Percentiles rank a stretch among this genome's conserved stretches.
phyloP scores from a whole-genome alignment of 1,140 invertebrate species.

The Pogonomyrmex barbatus region DNA sequence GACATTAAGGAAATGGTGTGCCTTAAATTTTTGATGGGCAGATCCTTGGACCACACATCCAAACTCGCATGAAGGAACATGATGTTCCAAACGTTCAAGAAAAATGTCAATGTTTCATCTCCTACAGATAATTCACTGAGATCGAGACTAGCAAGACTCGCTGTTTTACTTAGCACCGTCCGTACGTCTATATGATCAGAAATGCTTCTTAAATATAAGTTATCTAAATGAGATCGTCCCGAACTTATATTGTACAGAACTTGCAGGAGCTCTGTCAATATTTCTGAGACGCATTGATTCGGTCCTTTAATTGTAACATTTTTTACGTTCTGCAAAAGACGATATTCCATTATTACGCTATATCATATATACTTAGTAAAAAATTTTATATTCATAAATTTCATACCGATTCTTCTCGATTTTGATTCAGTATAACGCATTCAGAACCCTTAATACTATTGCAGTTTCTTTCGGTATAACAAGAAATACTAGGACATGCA shows the following conservation, averaged over 20 bases:
- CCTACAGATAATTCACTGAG: constrained; percentile 81
- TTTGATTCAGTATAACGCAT: constrained; percentile 79
- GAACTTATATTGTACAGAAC: constrained; percentile 63
- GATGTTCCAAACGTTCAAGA: constrained; percentile 82
- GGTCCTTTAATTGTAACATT: constrained; percentile 71
- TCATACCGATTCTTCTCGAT: constrained; percentile 64
- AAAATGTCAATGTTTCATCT: constrained; percentile 82
- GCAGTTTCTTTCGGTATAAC: constrained; percentile 68
- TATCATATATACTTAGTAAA: neutral
- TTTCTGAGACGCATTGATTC: constrained; percentile 78
- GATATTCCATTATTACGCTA: neutral
- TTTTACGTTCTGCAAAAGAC: constrained; percentile 58
- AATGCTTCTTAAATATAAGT: constrained; percentile 62
- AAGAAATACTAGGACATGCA: constrained; percentile 86
- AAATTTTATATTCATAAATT: constrained; percentile 55
- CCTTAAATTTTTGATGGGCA: constrained; percentile 72
- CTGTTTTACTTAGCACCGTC: constrained; percentile 77
- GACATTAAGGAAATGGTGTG: constrained; percentile 77
- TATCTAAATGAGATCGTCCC: constrained; percentile 56
- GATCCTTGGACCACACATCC: constrained; percentile 73
- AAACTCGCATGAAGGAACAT: constrained; percentile 79
- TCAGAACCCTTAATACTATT: constrained; percentile 76
- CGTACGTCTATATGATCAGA: constrained; percentile 69
- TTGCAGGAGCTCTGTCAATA: constrained; percentile 77
- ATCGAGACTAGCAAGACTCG: constrained; percentile 76